Evolutionary conservation across 92 coral and sea anemone species (phyloP), one percentile per base, ranked within the genome.

Genomic region (Pocillopora grandis): DNA sequence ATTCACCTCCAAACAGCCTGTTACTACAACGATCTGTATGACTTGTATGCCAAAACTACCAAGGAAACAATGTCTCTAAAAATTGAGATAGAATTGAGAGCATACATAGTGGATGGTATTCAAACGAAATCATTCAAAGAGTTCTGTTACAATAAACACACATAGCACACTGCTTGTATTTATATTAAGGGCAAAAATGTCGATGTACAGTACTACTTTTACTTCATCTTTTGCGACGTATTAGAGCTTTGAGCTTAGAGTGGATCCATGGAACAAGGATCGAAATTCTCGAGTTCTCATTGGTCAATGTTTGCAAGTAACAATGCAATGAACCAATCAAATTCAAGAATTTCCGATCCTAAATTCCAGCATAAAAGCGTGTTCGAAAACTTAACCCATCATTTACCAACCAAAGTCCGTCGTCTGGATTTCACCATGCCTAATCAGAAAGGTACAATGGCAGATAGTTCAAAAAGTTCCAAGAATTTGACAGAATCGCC

Each of bases 301-400:
- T 81, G 85, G 85, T 81, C 85, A 81, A 66, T 42, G 2, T 71
- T 71, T 63, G 2, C 67, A 27, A 27, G 31, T 27, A 27, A 27
- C 31, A 27, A 27, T 42, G 52, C 5, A 80, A 80, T 66, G 58
- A 71, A 71, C 89, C 89, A 85, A 78, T 85, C 78, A 85, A 33
- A 85, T 70, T 77, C 84, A 69, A 85, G 89, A 12, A 85, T 78
- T 85, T 85, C 12, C 72, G 84, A 85, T 85, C 79, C 84, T 69
- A 33, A 78, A 85, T n/a, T 20, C 36, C 56, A 85, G 16, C 8
- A 42, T 18, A 84, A 67, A 87, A 87, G 35, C 75, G 70, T 71
- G 85, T 66, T 72, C 55, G 65, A 80, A 86, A 71, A 86, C 80
- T 13, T 62, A 66, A 74, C 59, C 73, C n/a, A n/a, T n/a, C n/a